Conservation (phyloP, 2,888 invertebrate species). For the Rhagonycha lutea region DNA sequence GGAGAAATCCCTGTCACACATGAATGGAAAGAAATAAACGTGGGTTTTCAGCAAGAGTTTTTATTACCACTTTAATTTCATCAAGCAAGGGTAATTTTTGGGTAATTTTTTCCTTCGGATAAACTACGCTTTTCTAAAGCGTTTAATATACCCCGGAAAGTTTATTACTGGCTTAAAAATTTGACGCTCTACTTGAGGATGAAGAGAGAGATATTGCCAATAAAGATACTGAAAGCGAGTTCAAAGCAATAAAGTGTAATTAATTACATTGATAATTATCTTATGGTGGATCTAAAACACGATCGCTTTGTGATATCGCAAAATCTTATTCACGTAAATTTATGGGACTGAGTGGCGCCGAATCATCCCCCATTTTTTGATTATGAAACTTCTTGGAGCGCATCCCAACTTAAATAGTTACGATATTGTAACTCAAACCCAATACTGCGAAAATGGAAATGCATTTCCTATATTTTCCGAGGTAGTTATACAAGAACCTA, state of each 20-base stretch:
- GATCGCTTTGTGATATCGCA: neutral
- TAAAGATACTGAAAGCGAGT: neutral
- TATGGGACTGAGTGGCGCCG: neutral
- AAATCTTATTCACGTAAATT: neutral
- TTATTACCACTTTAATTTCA: neutral
- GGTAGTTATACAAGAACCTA: neutral
- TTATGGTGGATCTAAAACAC: neutral
- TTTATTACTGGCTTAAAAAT: neutral
- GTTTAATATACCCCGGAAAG: neutral
- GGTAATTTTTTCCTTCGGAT: neutral
- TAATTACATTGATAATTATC: neutral
- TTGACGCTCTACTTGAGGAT: neutral
- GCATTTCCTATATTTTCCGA: neutral
- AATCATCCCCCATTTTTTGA: conserved; percentile 2
- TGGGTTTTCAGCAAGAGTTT: neutral
- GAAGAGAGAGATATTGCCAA: neutral
- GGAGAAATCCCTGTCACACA: neutral
- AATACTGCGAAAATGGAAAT: neutral
- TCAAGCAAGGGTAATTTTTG: neutral
- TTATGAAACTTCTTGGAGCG: conserved; percentile 1
- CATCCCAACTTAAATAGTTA: neutral
- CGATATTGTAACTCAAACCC: neutral
- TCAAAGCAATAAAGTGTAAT: neutral
- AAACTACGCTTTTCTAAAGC: neutral
- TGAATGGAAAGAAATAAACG: neutral